Base-by-base conservation (phyloP, 2,113 vertebrate genomes). In the Cairina moschata region DNA sequence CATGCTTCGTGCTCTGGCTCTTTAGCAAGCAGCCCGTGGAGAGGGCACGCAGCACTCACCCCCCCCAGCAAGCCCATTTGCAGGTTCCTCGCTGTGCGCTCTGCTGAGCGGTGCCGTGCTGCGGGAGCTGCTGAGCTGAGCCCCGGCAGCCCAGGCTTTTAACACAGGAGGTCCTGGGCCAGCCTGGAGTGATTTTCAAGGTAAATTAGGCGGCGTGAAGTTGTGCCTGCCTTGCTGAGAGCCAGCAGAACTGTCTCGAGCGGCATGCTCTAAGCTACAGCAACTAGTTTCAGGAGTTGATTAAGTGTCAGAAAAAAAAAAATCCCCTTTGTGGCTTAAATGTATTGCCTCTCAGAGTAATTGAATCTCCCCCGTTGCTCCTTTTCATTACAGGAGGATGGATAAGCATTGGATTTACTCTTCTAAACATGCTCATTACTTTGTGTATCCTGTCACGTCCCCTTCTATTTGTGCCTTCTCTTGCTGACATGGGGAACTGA, bases 121-220 rank as follows among this genome's bases (percentile, higher is more conserved):
- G 29, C 16, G 11, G 56, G 17, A n/a, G 42, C 42, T 20, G 42
- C 31, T 46, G 32, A 91, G 40, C 48, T 72, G 40, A 40, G 72
- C 63, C 58, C 3, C 1, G 25, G 46, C 55, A 34, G 50, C 21
- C 13, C 83, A 63, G 36, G 46, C 46, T 93, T 83, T 92, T 63
- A 86, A 63, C 2, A 0, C 48, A 42, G 36, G 60, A 88, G 17
- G 46, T 63, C 34, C 52, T 67, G 72, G 76, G 31, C 14, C 46
- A 93, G 68, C 40, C 60, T 36, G 3, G 69, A 48, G 17, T 42
- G 54, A 83, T 72, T 88, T 90, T 63, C 2, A 1, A 81, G 55
- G 36, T 26, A 62, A 46, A 26, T n/a, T 50, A 67, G 31, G 22
- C 0, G 0, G 28, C 63, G 71, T 0, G 0, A 90, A 93, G 18